These are phyloP conservation scores for Prolemur simus DNA, from an alignment of 2,113 vertebrate genomes.

Conservation along the genomic window DNA sequence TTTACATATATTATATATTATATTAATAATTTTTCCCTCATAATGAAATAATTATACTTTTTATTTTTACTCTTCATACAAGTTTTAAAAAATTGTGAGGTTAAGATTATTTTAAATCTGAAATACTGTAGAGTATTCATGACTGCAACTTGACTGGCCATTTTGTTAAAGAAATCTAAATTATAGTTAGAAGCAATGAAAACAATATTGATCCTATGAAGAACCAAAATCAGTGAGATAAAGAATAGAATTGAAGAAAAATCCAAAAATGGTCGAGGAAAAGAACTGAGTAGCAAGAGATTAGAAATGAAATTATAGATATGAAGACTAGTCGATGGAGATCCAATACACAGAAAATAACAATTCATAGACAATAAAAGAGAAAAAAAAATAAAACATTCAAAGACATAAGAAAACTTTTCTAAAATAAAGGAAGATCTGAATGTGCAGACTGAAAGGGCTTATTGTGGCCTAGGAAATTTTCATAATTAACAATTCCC, in stretches of 20 bases:
- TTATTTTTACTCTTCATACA: neutral
- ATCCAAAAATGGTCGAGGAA: neutral
- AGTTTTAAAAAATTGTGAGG: neutral
- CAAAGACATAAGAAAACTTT: neutral
- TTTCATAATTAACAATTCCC: neutral
- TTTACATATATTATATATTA: neutral
- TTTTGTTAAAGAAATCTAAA: neutral
- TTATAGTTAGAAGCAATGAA: neutral
- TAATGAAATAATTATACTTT: neutral
- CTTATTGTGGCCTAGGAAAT: neutral
- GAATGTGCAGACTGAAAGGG: neutral
- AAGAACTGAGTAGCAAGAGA: neutral
- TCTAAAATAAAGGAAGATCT: neutral
- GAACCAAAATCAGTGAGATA: neutral
- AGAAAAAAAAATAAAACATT: neutral
- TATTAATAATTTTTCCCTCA: neutral
- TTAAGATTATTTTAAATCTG: neutral
- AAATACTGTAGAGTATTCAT: neutral
- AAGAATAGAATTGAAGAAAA: slow-evolving; percentile 26
- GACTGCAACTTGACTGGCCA: neutral
- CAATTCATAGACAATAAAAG: neutral
- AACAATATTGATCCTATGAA: neutral
- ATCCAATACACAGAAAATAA: neutral
- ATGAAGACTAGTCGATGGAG: neutral
- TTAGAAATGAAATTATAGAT: neutral